phyloP scores from a whole-genome alignment of 2,888 invertebrate species.

The Nomada ferruginata region DNA sequence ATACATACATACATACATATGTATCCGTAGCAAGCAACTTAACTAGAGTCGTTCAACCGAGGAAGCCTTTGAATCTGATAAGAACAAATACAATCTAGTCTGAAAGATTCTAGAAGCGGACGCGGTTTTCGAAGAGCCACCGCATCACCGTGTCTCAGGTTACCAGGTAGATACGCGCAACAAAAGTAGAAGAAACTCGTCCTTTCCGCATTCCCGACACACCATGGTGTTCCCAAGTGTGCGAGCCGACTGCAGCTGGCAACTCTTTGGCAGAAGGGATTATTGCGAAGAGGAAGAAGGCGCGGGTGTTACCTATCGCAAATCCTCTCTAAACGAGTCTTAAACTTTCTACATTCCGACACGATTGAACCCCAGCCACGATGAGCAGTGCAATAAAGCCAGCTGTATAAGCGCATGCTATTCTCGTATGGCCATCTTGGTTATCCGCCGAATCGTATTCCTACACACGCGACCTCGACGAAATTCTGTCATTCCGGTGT shows the following conservation, averaged over 20 bases:
- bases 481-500: neutral
- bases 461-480: neutral
- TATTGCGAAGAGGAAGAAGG: constrained; percentile 48
- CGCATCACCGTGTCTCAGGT: constrained; percentile 65
- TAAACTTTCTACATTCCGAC: constrained; percentile 59
- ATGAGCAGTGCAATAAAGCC: constrained; percentile 43
- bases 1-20: neutral
- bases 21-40: constrained; percentile 10
- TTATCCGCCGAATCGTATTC: constrained; percentile 26
- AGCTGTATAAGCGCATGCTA: constrained; percentile 35
- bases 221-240: constrained; percentile 64
- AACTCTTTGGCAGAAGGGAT: constrained; percentile 63
- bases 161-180: constrained; percentile 67
- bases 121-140: constrained; percentile 69
- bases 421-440: constrained; percentile 29
- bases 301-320: constrained; percentile 63
- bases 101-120: constrained; percentile 62
- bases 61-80: constrained; percentile 64
- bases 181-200: constrained; percentile 74
- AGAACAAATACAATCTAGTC: constrained; percentile 66
- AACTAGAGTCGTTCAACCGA: constrained; percentile 44
- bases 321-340: constrained; percentile 56
- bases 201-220: constrained; percentile 74
- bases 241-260: constrained; percentile 59
- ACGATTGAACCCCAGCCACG: constrained; percentile 50